Evolutionary conservation across 1,140 invertebrate species (phyloP).

Genomic region (Pentalonia nigronervosa): DNA sequence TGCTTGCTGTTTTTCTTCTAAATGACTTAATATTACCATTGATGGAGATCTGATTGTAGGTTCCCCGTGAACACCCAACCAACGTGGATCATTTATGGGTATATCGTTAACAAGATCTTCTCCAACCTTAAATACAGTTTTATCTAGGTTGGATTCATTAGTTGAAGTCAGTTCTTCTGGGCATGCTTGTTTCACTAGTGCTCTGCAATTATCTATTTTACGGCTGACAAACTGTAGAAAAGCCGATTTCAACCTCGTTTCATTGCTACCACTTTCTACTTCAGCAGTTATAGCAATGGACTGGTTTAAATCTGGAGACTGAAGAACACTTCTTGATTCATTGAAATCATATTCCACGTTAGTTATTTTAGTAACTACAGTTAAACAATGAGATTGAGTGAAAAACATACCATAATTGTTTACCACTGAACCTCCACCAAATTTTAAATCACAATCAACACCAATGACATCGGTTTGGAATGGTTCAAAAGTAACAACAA

Average conservation of each 20-base stretch:
- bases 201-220: constrained; percentile 48
- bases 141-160: constrained; percentile 47
- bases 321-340: constrained; percentile 56
- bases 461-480: constrained; percentile 54
- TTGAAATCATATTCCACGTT: constrained; percentile 42
- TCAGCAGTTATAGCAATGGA: not conserved
- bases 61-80: constrained; percentile 66
- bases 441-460: constrained; percentile 54
- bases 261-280: constrained; percentile 48
- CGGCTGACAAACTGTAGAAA: constrained; percentile 52
- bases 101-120: constrained; percentile 80
- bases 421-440: constrained; percentile 50
- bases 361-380: constrained; percentile 49
- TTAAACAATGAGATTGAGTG: constrained; percentile 56
- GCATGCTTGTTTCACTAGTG: constrained; percentile 51
- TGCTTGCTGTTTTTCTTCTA: constrained; percentile 85
- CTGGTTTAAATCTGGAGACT: constrained; percentile 44
- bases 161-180: constrained; percentile 32
- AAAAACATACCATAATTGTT: constrained; percentile 56
- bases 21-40: constrained; percentile 81
- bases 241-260: constrained; percentile 48
- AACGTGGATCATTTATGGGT: constrained; percentile 87
- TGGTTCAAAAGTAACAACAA: constrained; percentile 54
- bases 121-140: constrained; percentile 53
- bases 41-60: constrained; percentile 64